These are phyloP conservation scores for Lapara coniferarum DNA, from an alignment of 2,888 invertebrate species.

Conservation along the genomic window DNA sequence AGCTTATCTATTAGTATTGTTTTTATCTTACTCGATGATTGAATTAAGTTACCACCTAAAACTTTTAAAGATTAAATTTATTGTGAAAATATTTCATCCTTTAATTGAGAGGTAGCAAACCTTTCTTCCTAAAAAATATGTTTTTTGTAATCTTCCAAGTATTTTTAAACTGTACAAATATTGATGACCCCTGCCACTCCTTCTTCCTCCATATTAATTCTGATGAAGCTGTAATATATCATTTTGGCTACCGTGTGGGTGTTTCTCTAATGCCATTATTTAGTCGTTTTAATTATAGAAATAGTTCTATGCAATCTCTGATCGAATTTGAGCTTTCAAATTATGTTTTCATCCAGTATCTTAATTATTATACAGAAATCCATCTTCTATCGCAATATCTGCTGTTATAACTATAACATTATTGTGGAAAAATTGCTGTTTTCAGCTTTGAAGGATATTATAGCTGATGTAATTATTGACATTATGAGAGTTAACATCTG, in stretches of 20 bases:
- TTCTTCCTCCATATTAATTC: conserved; percentile 61
- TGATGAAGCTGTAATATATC: conserved; percentile 63
- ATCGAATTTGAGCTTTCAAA: no score
- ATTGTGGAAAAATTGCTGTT: no score
- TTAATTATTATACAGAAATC: no score
- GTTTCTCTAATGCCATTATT: conserved; percentile 66
- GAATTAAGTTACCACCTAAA: background rate
- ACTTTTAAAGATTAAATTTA: conserved; percentile 39
- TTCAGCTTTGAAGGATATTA: no score
- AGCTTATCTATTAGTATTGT: no score
- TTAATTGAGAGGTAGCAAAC: conserved; percentile 63
- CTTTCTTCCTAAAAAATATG: conserved; percentile 34
- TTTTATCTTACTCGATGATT: no score
- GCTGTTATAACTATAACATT: no score
- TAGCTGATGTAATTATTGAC: no score
- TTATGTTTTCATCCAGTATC: no score
- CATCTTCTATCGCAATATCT: no score
- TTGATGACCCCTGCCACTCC: conserved; percentile 59
- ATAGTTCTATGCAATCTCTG: background rate
- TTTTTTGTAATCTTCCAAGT: background rate
- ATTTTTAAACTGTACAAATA: conserved; percentile 47
- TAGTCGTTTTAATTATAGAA: conserved; percentile 46
- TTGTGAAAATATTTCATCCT: conserved; percentile 51
- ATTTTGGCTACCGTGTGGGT: conserved; percentile 67
- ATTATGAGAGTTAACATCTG: no score